Percentiles rank a stretch among this genome's conserved stretches.
Evolutionary conservation across 2,797 vertebrate species (phyloP).

Genomic region (Oreochromis mossambicus): DNA sequence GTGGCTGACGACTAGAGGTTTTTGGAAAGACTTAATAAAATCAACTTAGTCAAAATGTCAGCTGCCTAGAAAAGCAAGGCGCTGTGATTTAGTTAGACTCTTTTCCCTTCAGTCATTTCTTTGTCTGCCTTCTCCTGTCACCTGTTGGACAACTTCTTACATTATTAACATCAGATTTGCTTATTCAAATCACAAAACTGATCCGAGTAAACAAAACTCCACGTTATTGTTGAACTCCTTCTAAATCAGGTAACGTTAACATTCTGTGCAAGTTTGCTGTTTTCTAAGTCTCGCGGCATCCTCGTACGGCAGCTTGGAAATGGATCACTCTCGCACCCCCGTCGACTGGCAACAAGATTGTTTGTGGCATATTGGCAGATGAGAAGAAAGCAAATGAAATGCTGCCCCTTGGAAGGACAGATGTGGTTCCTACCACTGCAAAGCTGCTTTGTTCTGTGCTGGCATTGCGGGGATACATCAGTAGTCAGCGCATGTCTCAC

Average conservation of each 20-base stretch:
- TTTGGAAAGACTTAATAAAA: constrained; percentile 12
- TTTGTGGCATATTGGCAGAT: not conserved
- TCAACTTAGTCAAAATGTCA: constrained; percentile 24
- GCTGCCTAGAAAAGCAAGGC: not conserved
- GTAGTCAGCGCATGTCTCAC: not conserved
- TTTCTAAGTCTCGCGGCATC: not conserved
- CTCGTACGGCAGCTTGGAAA: not conserved
- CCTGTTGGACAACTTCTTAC: not conserved
- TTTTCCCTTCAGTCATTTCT: not conserved
- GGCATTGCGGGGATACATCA: not conserved
- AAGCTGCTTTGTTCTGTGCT: not conserved
- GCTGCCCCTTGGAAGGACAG: not conserved
- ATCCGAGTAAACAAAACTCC: not conserved
- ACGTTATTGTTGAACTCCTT: not conserved
- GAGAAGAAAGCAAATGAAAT: constrained; percentile 18
- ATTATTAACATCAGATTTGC: not conserved
- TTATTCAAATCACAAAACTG: not conserved
- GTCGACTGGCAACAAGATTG: not conserved
- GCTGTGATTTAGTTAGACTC: not conserved
- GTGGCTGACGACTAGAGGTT: not conserved
- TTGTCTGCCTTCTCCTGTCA: not conserved
- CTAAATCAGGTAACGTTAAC: not conserved
- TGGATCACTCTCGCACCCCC: not conserved
- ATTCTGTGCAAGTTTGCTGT: not conserved
- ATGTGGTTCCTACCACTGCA: not conserved